Base-by-base conservation (phyloP, 2,797 vertebrate genomes). In the Aphelocoma californica region DNA sequence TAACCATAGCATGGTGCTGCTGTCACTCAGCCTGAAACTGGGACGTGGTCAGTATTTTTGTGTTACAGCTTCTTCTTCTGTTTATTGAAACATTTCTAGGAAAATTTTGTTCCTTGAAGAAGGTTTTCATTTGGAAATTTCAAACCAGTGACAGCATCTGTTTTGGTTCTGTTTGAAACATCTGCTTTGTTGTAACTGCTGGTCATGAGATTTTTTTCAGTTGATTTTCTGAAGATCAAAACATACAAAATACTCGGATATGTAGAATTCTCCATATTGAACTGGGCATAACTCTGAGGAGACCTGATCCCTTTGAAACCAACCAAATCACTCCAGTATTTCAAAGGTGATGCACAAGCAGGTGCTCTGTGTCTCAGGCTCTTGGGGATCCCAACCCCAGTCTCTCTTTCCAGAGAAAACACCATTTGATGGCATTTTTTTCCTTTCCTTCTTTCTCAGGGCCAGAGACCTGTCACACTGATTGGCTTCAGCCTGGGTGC, bases 401-500 rank as follows among this genome's bases (percentile, higher is more conserved):
- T 29, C 31, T 74, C 12, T 51, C 20, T 67, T 53, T 83, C 42
- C 19, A 40, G 23, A 18, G 23, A 28, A 42, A 38, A 29, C 19
- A 56, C 16, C 31, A 18, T 70, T 38, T 82, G 71, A 56, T 47
- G 48, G 28, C 1, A 2, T 51, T 88, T 53, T 34, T 34, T n/a
- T 34, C 36, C 17, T 93, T 44, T 73, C 29, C 15, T 56, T 65
- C 19, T 82, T n/a, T 64, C 93, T 29, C 95, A 99, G 99, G 99
- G 99, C 54, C 98, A 92, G 92, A 98, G 99, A 34, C 99, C 99
- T 4, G 99, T 99, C 96, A 99, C 98, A 48, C 98, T 99, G 80
- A 98, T 99, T 44, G 99, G 99, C 50, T 99, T 99, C 97, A 99
- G 99, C 93, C 98, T 99, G 15, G 99, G 99, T 28, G 99, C 99